Conservation (phyloP, 2,797 vertebrate species). For the Huso huso region DNA sequence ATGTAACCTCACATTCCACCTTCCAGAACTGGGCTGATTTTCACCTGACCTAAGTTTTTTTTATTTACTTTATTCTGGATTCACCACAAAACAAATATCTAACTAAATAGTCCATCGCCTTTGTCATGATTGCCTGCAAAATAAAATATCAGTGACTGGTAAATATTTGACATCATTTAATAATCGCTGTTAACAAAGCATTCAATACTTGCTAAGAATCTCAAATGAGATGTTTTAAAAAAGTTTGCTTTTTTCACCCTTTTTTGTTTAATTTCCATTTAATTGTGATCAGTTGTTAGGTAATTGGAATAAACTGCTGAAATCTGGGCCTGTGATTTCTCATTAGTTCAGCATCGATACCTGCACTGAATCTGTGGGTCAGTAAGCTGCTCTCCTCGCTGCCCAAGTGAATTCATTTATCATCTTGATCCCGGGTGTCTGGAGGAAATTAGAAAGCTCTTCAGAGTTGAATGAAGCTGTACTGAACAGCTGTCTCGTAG, state of each 20-base stretch:
- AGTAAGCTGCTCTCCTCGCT: conserved; percentile 59
- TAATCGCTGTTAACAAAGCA: too few species aligned
- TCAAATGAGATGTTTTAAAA: too few species aligned
- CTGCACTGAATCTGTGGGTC: conserved; percentile 65
- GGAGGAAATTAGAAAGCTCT: conserved; percentile 49
- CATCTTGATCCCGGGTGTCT: conserved; percentile 62
- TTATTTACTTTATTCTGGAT: too few species aligned
- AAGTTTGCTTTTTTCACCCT: background rate
- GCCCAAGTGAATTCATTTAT: conserved; percentile 77
- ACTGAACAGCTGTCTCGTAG: conserved; percentile 54
- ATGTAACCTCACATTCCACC: too few species aligned
- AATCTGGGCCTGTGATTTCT: conserved; percentile 73
- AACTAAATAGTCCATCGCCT: too few species aligned
- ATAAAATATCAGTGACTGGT: too few species aligned
- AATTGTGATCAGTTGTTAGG: conserved; percentile 60
- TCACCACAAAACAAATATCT: too few species aligned
- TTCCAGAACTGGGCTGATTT: too few species aligned
- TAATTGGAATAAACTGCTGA: conserved; percentile 76
- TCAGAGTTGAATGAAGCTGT: conserved; percentile 35
- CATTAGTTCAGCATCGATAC: conserved; percentile 78
- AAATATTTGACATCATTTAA: too few species aligned
- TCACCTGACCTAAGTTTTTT: too few species aligned
- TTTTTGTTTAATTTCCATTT: conserved; percentile 5
- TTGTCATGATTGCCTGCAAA: too few species aligned
- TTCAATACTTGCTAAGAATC: too few species aligned